A percentile compares a stretch with the other conserved stretches of the same genome.
Conservation (phyloP, 23 tunicate genomes). For the Styela plicata region DNA sequence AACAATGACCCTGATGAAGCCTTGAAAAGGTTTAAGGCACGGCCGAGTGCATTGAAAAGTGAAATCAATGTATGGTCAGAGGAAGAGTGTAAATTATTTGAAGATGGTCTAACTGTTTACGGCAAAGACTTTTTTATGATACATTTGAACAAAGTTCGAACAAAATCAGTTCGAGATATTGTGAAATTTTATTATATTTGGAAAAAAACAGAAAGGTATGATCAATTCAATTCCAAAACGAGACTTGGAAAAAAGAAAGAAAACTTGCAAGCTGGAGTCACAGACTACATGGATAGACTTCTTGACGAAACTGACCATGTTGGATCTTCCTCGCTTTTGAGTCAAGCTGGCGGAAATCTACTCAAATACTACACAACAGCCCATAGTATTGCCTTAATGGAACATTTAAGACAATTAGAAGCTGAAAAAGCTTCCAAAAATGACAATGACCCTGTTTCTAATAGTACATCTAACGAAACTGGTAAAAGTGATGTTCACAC, state of each 20-base stretch:
- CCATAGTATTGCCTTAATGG: slow-evolving; percentile 12
- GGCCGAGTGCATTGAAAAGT: slow-evolving; percentile 43
- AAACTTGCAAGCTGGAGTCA: slow-evolving; percentile 58
- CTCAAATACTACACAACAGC: slow-evolving; percentile 10
- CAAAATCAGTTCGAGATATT: slow-evolving; percentile 74
- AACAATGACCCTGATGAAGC: slow-evolving; percentile 19
- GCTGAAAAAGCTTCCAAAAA: background rate
- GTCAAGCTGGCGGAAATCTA: background rate
- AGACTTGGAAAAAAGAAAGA: slow-evolving; percentile 83
- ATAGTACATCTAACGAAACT: background rate
- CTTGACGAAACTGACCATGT: slow-evolving; percentile 78
- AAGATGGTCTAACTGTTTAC: slow-evolving; percentile 54
- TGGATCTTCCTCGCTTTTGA: background rate
- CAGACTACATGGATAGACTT: slow-evolving; percentile 91
- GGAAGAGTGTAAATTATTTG: slow-evolving; percentile 73
- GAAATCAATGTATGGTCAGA: slow-evolving; percentile 70
- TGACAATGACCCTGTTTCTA: background rate
- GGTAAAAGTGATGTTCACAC: background rate
- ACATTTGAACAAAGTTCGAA: slow-evolving; percentile 64
- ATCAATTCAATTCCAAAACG: slow-evolving; percentile 75
- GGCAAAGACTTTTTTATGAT: slow-evolving; percentile 82
- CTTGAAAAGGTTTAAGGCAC: slow-evolving; percentile 27
- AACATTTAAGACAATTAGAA: slow-evolving; percentile 17
- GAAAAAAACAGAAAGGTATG: slow-evolving; percentile 80
- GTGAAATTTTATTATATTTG: slow-evolving; percentile 92